These are phyloP conservation scores for Mastomys coucha DNA, from an alignment of 2,113 vertebrate species.

Conservation along the genomic window DNA sequence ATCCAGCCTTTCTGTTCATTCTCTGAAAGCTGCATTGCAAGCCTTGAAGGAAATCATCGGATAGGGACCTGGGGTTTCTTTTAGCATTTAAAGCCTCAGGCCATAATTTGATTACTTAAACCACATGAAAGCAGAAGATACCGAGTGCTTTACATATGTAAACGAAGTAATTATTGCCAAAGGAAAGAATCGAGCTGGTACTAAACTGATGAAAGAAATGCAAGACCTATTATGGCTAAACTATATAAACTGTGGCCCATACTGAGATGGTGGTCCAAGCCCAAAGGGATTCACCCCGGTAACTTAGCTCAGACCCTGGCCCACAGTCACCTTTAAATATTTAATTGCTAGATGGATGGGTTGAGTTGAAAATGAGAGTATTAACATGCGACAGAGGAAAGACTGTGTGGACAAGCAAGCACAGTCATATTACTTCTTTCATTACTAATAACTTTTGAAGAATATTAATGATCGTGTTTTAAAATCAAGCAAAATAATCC, in stretches of 20 bases:
- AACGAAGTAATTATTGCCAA: slow-evolving; percentile 24
- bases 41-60: slow-evolving; percentile 4
- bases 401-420: slow-evolving; percentile 16
- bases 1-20: not conserved
- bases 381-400: slow-evolving; percentile 23
- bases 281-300: not conserved
- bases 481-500: slow-evolving; percentile 42
- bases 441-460: slow-evolving; percentile 39
- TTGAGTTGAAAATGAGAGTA: slow-evolving; percentile 17
- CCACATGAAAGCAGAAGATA: not conserved
- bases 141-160: slow-evolving; percentile 9
- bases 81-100: not conserved
- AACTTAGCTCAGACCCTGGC: not conserved
- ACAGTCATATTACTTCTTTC: not conserved
- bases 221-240: not conserved
- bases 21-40: not conserved
- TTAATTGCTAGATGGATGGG: not conserved
- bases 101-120: slow-evolving; percentile 52
- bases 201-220: slow-evolving; percentile 19
- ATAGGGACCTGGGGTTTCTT: not conserved
- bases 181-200: not conserved
- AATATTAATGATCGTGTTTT: slow-evolving; percentile 51
- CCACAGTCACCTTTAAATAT: slow-evolving; percentile 44
- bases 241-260: not conserved
- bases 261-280: not conserved